Base-by-base conservation (phyloP, 1,140 invertebrate species). In the Caenorhabditis latens region DNA sequence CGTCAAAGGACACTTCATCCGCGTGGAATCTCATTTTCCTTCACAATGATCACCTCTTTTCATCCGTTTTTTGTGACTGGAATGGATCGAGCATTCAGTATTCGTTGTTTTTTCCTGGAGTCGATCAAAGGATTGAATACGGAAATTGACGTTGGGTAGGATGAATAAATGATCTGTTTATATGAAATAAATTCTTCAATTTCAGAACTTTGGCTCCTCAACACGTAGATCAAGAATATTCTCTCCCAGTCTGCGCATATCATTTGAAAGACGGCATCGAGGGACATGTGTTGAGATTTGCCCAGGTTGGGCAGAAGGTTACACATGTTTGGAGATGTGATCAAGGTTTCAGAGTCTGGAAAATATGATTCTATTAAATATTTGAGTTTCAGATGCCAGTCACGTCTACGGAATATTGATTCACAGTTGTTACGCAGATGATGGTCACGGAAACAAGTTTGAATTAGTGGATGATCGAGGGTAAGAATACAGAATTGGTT, bases 351-450 rank as follows among this genome's bases (percentile, higher is more conserved):
- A 14, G 7, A 84, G 4, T 42, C 19, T 13, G 4, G n/a, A 24
- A 7, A n/a, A 46, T 4, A 0, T 79, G 40, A 19, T 13, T 6
- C 11, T 6, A 4, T 42, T 53, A 55, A 32, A 55, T 8, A 42
- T 53, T 40, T 40, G 57, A 50, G 83, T 87, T 85, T 83, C 63
- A 89, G 87, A 89, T 42, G 91, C 91, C 16, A 91, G 90, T 9
- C 89, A 61, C 48, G 86, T 92, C 21, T 92, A 92, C 75, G 91
- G 92, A 13, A 84, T 92, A 19, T 83, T 92, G 2, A 91, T 92
- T 86, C 91, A 92, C 71, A 89, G 87, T 48, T 92, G 91, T 82
- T 92, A 86, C 87, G 91, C 92, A 32, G 91, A 92, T 83, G 91
- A 92, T 84, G 91, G 91, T 11, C 87, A 87, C 50, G 91, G 91